phyloP scores from a whole-genome alignment of 1,140 invertebrate species.

The Magallana angulata region DNA sequence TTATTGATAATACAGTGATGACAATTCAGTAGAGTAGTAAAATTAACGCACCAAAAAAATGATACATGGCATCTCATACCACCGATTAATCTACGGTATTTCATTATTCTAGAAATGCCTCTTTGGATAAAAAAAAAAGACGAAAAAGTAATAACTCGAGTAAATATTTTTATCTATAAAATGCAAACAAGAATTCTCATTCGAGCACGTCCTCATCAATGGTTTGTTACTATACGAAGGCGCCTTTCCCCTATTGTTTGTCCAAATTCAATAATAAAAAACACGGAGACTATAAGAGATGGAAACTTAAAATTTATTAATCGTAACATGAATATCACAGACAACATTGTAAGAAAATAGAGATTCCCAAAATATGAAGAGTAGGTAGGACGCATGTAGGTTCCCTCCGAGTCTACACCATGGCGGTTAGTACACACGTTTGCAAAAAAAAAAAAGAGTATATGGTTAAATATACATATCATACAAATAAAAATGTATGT shows the following conservation, averaged over 20 bases:
- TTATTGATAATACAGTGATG: background rate
- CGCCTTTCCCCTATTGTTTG: too few species aligned
- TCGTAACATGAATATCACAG: slow-evolving; percentile 16
- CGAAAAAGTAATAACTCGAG: too few species aligned
- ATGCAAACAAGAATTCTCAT: too few species aligned
- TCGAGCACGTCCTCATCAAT: too few species aligned
- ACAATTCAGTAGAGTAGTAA: background rate
- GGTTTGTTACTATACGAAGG: too few species aligned
- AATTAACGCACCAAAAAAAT: too few species aligned
- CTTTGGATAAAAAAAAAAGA: too few species aligned
- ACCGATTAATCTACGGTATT: too few species aligned
- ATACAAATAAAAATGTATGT: background rate
- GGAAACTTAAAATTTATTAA: slow-evolving; percentile 24
- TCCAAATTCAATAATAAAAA: too few species aligned
- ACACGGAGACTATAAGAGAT: background rate
- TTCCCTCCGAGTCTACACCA: background rate
- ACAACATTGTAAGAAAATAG: slow-evolving; percentile 33
- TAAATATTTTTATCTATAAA: too few species aligned
- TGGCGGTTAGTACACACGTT: background rate
- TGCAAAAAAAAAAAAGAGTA: background rate
- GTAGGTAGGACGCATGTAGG: background rate
- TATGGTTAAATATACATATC: background rate
- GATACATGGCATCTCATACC: too few species aligned
- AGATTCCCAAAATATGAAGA: background rate
- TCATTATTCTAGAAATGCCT: too few species aligned